Evolutionary conservation across 2,888 invertebrate genomes (phyloP).

Genomic region (Aproaerema taeniolella): DNA sequence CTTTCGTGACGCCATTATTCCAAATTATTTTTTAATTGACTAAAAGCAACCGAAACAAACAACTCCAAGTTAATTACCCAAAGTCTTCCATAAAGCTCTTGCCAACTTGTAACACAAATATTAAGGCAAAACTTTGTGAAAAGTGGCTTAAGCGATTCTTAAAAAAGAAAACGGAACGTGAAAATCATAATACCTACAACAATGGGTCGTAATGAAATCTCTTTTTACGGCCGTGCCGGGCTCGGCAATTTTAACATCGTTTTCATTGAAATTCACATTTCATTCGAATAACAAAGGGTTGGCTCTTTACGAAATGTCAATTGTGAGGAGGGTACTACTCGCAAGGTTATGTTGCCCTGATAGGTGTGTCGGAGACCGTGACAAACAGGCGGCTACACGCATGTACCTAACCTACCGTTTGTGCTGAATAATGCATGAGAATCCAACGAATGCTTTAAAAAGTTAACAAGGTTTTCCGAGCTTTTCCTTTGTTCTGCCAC

Average conservation of each 20-base stretch:
- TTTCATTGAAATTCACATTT: slow-evolving; percentile 69
- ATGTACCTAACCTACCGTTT: slow-evolving; percentile 36
- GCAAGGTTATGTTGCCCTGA: slow-evolving; percentile 36
- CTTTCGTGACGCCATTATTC: slow-evolving; percentile 58
- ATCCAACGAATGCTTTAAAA: slow-evolving; percentile 68
- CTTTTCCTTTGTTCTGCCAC: slow-evolving; percentile 65
- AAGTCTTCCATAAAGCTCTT: slow-evolving; percentile 46
- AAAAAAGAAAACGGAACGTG: slow-evolving; percentile 56
- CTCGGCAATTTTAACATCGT: slow-evolving; percentile 65
- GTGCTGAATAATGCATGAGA: slow-evolving; percentile 66
- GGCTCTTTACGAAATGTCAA: slow-evolving; percentile 63
- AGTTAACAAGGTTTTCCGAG: slow-evolving; percentile 72
- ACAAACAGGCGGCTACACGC: slow-evolving; percentile 37
- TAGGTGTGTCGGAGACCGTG: slow-evolving; percentile 29
- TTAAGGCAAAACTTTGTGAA: slow-evolving; percentile 36
- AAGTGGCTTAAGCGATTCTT: slow-evolving; percentile 48
- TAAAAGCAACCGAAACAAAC: slow-evolving; percentile 62
- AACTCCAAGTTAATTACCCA: slow-evolving; percentile 59
- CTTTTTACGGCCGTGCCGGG: slow-evolving; percentile 51
- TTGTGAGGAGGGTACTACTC: slow-evolving; percentile 55
- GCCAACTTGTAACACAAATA: slow-evolving; percentile 47
- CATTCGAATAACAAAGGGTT: slow-evolving; percentile 64
- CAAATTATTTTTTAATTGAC: slow-evolving; percentile 71
- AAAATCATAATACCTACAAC: slow-evolving; percentile 64
- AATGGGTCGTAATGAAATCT: slow-evolving; percentile 65